Evolutionary conservation across 2,797 vertebrate genomes (phyloP).

Genomic region (Melanotaenia boesemani): DNA sequence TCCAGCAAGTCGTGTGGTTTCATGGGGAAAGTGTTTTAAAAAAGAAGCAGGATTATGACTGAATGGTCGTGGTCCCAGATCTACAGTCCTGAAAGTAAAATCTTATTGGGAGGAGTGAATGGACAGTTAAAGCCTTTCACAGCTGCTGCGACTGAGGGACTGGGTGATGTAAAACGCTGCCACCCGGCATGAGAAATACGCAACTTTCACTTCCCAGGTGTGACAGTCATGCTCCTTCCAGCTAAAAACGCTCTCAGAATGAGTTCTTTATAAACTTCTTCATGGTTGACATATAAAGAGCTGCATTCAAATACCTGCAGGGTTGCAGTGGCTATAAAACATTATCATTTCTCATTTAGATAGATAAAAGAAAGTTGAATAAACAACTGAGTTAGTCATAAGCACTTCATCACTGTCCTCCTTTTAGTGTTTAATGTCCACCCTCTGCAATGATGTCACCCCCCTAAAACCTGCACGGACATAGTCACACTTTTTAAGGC

Average conservation of each 20-base stretch:
- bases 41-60: conserved; percentile 36
- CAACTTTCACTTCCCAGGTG: conserved; percentile 16
- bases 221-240: neutral
- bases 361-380: conserved; percentile 30
- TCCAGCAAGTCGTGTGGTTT: conserved; percentile 31
- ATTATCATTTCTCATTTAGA: conserved; percentile 35
- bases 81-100: conserved; percentile 51
- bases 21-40: conserved; percentile 40
- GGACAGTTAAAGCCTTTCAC: conserved; percentile 48
- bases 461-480: neutral
- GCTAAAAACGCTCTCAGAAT: conserved; percentile 1
- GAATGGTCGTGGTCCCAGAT: conserved; percentile 39
- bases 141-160: conserved; percentile 22
- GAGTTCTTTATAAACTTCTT: conserved; percentile 4
- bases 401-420: conserved; percentile 5
- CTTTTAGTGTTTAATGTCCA: conserved; percentile 24
- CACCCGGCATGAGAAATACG: conserved; percentile 18
- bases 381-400: conserved; percentile 8
- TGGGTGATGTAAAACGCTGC: conserved; percentile 24
- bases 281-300: neutral
- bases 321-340: conserved; percentile 13
- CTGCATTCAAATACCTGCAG: conserved; percentile 30
- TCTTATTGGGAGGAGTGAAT: conserved; percentile 43
- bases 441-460: neutral
- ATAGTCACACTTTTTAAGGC: conserved; percentile 22